These are phyloP conservation scores for Apodemia duryi DNA, from an alignment of 2,888 invertebrate species.

Conservation along the genomic window DNA sequence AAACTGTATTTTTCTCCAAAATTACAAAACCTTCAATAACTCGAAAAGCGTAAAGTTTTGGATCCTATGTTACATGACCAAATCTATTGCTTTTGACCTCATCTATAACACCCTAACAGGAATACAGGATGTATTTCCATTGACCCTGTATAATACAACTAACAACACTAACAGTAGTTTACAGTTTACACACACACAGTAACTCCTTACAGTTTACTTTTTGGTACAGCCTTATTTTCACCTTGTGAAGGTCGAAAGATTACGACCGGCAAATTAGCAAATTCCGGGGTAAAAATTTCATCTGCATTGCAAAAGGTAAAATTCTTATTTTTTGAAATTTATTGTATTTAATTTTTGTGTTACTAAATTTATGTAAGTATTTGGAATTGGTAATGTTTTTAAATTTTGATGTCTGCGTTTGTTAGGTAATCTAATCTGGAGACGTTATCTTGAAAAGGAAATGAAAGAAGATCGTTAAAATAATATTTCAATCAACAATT, in stretches of 20 bases:
- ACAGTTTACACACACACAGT: too few relatives aligned
- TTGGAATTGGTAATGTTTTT: background rate
- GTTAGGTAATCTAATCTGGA: conserved; percentile 17
- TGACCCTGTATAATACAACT: too few relatives aligned
- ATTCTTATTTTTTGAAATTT: conserved; percentile 15
- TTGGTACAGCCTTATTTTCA: conserved; percentile 50
- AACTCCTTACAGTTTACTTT: too few relatives aligned
- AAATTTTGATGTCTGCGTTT: background rate
- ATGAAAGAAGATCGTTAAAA: background rate
- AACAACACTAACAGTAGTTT: too few relatives aligned
- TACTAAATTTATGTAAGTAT: background rate
- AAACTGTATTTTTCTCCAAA: too few relatives aligned
- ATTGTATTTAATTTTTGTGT: background rate
- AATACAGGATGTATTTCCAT: too few relatives aligned
- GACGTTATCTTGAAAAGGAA: background rate
- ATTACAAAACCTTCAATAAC: too few relatives aligned
- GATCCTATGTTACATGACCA: too few relatives aligned
- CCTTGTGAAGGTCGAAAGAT: conserved; percentile 69
- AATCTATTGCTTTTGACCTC: too few relatives aligned
- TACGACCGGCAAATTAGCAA: conserved; percentile 26
- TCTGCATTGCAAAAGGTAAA: conserved; percentile 29
- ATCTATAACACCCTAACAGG: too few relatives aligned
- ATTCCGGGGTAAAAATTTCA: background rate
- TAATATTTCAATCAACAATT: too few relatives aligned
- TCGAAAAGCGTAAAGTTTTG: too few relatives aligned